A percentile compares a stretch with the other conserved stretches of the same genome.
Conservation (phyloP, 2,797 vertebrate species). For the Columba guinea region DNA sequence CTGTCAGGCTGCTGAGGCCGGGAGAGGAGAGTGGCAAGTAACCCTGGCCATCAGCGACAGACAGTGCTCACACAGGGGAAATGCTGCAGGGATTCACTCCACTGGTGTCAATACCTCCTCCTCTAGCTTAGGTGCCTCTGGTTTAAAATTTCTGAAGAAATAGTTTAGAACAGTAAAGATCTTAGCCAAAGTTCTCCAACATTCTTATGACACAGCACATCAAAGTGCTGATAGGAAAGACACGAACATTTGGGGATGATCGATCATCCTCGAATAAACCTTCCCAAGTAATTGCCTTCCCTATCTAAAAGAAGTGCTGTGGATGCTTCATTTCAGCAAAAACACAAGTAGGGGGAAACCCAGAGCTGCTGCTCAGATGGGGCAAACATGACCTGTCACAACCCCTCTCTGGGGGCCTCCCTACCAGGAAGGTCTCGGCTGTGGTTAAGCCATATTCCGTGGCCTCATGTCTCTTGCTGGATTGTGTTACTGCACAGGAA, state of each 20-base stretch:
- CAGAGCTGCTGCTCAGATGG: neutral
- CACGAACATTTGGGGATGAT: neutral
- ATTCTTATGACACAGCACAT: neutral
- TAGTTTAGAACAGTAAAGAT: neutral
- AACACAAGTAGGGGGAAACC: neutral
- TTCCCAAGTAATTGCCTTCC: neutral
- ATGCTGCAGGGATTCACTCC: neutral
- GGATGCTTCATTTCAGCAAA: neutral
- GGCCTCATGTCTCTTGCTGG: neutral
- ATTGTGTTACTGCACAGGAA: neutral
- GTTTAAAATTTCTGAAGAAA: neutral
- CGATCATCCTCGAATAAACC: neutral
- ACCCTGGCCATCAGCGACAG: rapidly evolving
- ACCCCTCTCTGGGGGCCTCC: neutral
- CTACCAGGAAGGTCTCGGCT: neutral
- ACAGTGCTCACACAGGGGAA: rapidly evolving
- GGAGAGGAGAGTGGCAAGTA: neutral
- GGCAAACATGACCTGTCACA: neutral
- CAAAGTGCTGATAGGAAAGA: neutral
- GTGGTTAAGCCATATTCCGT: neutral
- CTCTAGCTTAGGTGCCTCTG: neutral
- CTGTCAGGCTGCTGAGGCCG: neutral
- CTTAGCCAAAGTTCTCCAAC: neutral
- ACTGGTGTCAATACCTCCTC: neutral
- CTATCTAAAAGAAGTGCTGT: neutral